These are phyloP conservation scores for Acanthisitta chloris DNA, from an alignment of 2,113 vertebrate species.

Conservation along the genomic window DNA sequence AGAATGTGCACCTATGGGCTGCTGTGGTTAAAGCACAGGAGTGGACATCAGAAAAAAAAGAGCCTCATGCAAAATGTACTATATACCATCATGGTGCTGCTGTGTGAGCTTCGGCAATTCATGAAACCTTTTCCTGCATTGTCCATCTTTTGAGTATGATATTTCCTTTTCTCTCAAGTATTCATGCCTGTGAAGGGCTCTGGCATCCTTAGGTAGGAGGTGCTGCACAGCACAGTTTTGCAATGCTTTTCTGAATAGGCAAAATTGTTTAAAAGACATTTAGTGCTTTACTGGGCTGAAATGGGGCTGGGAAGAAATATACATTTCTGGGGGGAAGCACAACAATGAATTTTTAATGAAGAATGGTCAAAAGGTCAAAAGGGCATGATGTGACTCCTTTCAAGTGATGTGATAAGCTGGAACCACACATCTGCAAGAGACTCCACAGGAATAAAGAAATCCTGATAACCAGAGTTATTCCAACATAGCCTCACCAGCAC, in stretches of 20 bases:
- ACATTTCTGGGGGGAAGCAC: neutral
- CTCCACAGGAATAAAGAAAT: neutral
- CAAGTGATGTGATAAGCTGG: neutral
- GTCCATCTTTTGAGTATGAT: neutral
- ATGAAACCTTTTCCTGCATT: neutral
- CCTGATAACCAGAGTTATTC: neutral
- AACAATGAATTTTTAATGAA: neutral
- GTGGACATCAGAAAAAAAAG: neutral
- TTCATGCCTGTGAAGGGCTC: neutral
- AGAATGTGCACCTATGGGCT: neutral
- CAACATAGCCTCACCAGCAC: neutral
- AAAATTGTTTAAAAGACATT: neutral
- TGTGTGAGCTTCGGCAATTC: neutral
- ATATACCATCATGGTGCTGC: neutral
- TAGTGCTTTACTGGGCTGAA: neutral
- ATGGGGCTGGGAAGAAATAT: neutral
- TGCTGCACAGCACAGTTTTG: neutral
- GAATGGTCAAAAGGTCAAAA: constrained; percentile 24
- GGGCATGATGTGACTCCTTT: neutral
- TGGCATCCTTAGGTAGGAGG: neutral
- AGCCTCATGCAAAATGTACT: neutral
- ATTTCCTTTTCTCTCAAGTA: neutral
- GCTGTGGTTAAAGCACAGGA: neutral
- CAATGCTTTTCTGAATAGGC: neutral
- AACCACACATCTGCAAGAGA: neutral